These are phyloP conservation scores for Azemiops feae DNA, from an alignment of 2,113 vertebrate genomes.

Conservation along the genomic window DNA sequence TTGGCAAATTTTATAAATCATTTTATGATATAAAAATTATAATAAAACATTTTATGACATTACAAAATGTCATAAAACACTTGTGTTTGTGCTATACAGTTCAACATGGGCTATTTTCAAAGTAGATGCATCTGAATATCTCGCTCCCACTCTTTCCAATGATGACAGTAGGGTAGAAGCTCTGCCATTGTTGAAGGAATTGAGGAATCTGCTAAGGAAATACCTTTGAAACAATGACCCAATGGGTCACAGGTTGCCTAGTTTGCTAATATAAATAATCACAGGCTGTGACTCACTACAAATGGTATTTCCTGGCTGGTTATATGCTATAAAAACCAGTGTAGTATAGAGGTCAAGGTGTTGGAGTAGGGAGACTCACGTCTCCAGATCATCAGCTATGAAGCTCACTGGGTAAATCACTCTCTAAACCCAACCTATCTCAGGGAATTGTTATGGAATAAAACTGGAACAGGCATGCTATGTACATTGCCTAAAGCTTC, in stretches of 20 bases:
- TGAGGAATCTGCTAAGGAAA: background rate
- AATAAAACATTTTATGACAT: background rate
- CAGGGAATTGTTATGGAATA: background rate
- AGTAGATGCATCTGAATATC: background rate
- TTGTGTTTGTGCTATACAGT: too few species aligned
- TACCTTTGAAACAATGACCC: background rate
- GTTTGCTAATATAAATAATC: background rate
- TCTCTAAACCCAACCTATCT: background rate
- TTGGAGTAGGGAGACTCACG: background rate
- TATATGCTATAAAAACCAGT: background rate
- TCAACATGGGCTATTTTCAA: background rate
- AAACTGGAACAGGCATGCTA: background rate
- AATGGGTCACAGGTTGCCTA: background rate
- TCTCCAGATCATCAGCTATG: background rate
- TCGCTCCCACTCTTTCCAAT: background rate
- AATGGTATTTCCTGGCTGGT: background rate
- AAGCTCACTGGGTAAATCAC: background rate
- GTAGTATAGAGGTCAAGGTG: background rate
- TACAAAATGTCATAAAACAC: background rate
- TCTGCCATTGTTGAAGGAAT: background rate
- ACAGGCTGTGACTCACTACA: background rate
- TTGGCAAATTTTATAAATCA: background rate
- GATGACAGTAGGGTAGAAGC: background rate
- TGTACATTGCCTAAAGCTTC: too few species aligned
- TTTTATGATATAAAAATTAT: background rate